phyloP scores from a whole-genome alignment of 2,797 vertebrate species.

The Acanthopagrus latus region DNA sequence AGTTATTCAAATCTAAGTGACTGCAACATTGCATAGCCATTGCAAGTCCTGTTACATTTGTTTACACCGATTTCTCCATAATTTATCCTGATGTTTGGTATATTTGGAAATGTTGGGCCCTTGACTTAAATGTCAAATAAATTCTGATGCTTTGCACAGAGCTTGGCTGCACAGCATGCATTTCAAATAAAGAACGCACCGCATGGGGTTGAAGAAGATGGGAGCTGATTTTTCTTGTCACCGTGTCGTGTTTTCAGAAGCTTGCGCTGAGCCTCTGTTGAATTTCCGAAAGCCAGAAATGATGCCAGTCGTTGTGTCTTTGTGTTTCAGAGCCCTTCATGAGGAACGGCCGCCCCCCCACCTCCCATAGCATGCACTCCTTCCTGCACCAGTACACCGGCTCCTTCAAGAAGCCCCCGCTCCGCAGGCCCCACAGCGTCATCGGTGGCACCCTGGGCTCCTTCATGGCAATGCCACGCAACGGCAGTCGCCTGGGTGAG shows the following conservation, averaged over 20 bases:
- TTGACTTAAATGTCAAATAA: constrained; percentile 37
- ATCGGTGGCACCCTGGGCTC: constrained; percentile 97
- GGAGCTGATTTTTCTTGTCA: constrained; percentile 4
- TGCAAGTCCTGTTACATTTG: not conserved
- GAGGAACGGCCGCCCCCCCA: constrained; percentile 97
- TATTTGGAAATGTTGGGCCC: constrained; percentile 2
- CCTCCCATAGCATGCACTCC: constrained; percentile 99
- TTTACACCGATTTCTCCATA: constrained; percentile 13
- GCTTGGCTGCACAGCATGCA: not conserved
- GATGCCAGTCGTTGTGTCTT: not conserved
- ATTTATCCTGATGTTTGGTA: constrained; percentile 25
- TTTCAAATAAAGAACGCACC: constrained; percentile 14
- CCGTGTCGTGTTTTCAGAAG: not conserved
- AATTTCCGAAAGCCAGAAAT: not conserved
- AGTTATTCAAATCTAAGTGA: not conserved
- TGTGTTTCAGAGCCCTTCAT: constrained; percentile 94
- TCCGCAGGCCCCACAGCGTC: constrained; percentile 97
- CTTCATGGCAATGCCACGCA: constrained; percentile 98
- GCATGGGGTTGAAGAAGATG: constrained; percentile 1
- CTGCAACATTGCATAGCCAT: constrained; percentile 1
- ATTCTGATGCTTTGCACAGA: constrained; percentile 20
- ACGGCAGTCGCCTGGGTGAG: constrained; percentile 97
- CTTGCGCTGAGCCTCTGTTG: not conserved
- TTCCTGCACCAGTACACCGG: constrained; percentile 99
- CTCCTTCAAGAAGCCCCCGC: constrained; percentile 98